Evolutionary conservation across 2,888 invertebrate species (phyloP).

Genomic region (Tenthredo amoena): DNA sequence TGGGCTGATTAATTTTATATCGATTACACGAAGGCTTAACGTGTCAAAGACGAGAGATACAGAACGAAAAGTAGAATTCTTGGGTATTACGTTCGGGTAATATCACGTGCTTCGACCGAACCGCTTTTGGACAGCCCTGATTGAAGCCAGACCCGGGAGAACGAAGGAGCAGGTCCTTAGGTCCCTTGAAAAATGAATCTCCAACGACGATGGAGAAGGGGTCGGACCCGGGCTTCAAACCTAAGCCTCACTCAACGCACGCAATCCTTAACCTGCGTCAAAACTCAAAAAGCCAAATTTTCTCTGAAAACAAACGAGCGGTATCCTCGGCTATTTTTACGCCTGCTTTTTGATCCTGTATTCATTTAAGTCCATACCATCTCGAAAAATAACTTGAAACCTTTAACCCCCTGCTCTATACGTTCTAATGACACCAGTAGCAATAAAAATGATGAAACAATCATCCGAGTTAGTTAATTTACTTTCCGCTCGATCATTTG

Average conservation of each 20-base stretch:
- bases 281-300: slow-evolving; percentile 63
- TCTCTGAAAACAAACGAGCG: slow-evolving; percentile 57
- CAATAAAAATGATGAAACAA: neutral
- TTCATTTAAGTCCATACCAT: neutral
- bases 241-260: slow-evolving; percentile 55
- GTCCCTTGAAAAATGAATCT: slow-evolving; percentile 73
- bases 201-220: slow-evolving; percentile 65
- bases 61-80: neutral
- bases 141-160: slow-evolving; percentile 51
- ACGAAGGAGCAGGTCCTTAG: slow-evolving; percentile 67
- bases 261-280: slow-evolving; percentile 66
- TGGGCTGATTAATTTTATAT: neutral
- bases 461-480: too few relatives aligned
- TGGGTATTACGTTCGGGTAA: neutral
- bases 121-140: slow-evolving; percentile 58
- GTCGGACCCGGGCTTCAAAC: slow-evolving; percentile 16
- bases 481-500: neutral
- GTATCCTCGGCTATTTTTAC: slow-evolving; percentile 44
- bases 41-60: neutral
- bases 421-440: neutral
- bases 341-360: neutral
- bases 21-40: neutral
- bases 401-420: neutral
- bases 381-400: neutral
- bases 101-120: neutral